These are phyloP conservation scores for Clitarchus hookeri DNA, from an alignment of 2,888 invertebrate species.

Conservation along the genomic window DNA sequence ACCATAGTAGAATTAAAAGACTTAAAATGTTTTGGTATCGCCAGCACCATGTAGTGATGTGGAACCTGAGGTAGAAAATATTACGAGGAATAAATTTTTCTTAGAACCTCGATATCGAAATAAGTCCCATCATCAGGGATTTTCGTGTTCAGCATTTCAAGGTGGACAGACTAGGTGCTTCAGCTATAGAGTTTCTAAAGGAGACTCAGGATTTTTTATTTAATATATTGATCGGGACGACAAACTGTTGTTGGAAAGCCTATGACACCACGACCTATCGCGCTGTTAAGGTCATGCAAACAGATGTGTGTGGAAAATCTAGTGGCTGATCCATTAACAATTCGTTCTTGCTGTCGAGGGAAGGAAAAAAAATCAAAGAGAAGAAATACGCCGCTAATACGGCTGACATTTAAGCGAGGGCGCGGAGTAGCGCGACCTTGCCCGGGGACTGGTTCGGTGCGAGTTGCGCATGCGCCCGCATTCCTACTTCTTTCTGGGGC, in stretches of 20 bases:
- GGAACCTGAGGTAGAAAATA: too few species aligned
- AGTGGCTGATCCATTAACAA: not conserved
- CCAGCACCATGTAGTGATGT: too few species aligned
- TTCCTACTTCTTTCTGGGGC: not conserved
- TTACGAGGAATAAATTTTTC: too few species aligned
- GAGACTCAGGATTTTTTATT: not conserved
- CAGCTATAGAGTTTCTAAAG: not conserved
- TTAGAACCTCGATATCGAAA: too few species aligned
- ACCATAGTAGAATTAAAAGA: too few species aligned
- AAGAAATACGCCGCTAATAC: not conserved
- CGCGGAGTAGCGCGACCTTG: not conserved
- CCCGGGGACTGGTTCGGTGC: not conserved
- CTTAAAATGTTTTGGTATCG: too few species aligned
- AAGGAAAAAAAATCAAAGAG: not conserved
- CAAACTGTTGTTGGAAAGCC: not conserved
- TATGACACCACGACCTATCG: not conserved
- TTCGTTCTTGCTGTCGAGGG: not conserved
- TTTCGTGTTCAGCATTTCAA: too few species aligned
- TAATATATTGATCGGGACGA: not conserved
- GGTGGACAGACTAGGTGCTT: too few species aligned
- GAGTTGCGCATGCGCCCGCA: constrained; percentile 6
- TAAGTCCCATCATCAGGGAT: too few species aligned
- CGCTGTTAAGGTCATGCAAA: not conserved
- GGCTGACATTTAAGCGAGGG: not conserved
- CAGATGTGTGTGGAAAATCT: not conserved